These are phyloP conservation scores for Phacellophora camtschatica DNA, from an alignment of 30 jellyfish, hydroid and myxozoan genomes.

Conservation along the genomic window DNA sequence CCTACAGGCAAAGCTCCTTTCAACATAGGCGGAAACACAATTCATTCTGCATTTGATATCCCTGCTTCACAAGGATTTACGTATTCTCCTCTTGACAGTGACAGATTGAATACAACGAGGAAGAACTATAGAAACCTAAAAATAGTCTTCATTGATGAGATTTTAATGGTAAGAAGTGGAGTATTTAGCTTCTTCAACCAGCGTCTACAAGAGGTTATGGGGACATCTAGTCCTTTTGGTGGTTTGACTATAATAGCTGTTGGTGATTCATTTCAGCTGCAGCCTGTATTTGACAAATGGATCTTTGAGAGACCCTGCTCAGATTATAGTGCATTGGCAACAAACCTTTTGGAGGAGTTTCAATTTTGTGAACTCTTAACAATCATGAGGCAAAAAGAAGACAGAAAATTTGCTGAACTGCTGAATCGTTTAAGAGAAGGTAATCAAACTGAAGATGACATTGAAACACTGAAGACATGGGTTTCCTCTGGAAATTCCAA, in stretches of 20 bases:
- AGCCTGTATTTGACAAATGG: slow-evolving; percentile 39
- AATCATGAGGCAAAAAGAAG: no score
- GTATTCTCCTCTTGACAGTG: slow-evolving; percentile 3
- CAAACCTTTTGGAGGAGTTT: no score
- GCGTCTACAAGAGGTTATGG: slow-evolving; percentile 26
- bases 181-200: not conserved
- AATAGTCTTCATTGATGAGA: slow-evolving; percentile 14
- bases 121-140: not conserved
- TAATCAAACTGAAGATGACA: no score
- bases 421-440: no score
- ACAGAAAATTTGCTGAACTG: no score
- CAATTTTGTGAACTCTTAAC: no score
- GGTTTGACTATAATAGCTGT: slow-evolving; percentile 11
- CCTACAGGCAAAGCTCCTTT: slow-evolving; percentile 30
- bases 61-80: not conserved
- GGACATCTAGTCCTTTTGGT: slow-evolving; percentile 2
- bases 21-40: slow-evolving; percentile 17
- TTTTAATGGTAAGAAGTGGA: slow-evolving; percentile 9
- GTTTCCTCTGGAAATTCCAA: no score
- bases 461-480: no score
- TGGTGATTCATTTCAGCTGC: slow-evolving; percentile 8
- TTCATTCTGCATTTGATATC: slow-evolving; percentile 3
- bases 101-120: slow-evolving; percentile 2
- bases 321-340: no score
- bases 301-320: not conserved